These are phyloP conservation scores for Eremobia ochroleuca DNA, from an alignment of 2,888 invertebrate genomes.

Conservation along the genomic window DNA sequence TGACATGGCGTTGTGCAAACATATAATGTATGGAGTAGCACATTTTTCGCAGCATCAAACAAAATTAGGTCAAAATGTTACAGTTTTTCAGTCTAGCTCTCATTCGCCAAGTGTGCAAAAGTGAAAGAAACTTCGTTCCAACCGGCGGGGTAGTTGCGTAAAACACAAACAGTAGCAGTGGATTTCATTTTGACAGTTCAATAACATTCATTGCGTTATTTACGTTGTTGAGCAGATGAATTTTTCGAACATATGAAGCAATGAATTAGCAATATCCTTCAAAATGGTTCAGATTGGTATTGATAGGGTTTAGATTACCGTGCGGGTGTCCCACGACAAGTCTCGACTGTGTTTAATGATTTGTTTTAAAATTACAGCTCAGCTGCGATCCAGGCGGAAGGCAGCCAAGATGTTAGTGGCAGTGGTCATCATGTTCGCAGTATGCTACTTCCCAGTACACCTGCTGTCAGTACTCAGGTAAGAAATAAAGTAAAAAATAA, in stretches of 20 bases:
- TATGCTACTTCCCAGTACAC: conserved; percentile 97
- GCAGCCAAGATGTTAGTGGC: conserved; percentile 98
- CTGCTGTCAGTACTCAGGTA: conserved; percentile 95
- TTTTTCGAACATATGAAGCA: background rate
- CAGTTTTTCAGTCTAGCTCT: too few relatives aligned
- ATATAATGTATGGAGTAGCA: background rate
- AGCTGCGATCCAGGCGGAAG: conserved; percentile 94
- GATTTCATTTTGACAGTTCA: too few relatives aligned
- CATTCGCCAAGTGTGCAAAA: background rate
- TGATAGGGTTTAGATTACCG: background rate
- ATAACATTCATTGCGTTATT: too few relatives aligned
- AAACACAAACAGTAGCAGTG: too few relatives aligned
- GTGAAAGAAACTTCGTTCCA: background rate
- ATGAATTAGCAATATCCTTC: background rate
- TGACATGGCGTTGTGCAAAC: background rate
- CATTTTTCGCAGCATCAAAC: background rate
- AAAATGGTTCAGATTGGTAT: background rate
- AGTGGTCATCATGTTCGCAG: conserved; percentile 97
- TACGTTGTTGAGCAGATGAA: background rate
- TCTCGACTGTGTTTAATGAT: background rate
- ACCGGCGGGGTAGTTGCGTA: background rate
- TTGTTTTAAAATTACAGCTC: conserved; percentile 88
- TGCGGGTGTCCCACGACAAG: background rate
- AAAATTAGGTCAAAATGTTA: too few relatives aligned
- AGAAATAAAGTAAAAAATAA: too few relatives aligned